Base-by-base conservation (phyloP, 2,888 invertebrate genomes). In the Acheta domesticus region DNA sequence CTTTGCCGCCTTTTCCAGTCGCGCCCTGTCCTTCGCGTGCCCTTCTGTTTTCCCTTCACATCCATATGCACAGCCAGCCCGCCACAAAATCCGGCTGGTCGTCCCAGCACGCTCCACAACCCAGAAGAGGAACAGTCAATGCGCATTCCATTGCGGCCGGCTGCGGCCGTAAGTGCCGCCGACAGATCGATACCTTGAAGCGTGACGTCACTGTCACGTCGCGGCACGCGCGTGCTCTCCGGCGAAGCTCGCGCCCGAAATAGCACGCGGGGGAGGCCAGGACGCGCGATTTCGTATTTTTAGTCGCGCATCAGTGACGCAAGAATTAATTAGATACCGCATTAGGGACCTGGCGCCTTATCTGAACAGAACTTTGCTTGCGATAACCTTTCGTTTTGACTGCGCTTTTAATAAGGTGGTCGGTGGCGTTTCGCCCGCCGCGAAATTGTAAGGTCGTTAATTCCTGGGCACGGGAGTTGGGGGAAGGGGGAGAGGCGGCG, bases 141-240 rank as follows among this genome's bases (percentile, higher is more conserved):
- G 62, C 62, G n/a, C 62, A 62, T 62, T 62, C 62, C 62, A 62
- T 62, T 62, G 62, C 62, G 62, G 62, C n/a, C n/a, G 62, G 62
- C 62, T 62, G 62, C 62, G 62, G 62, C 62, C 62, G 14, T 62
- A 62, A 62, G 62, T 62, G 62, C 62, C 5, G n/a, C 16, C n/a
- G 62, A 36, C 36, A 62, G 62, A 62, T 62, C 62, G 62, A 62
- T 62, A 62, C 16, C n/a, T 62, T n/a, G 62, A 62, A 62, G n/a
- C 62, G 62, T 62, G 62, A 62, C 62, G 62, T 62, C 62, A 62
- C 36, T 36, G 62, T 62, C 62, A 62, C 62, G 62, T 14, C n/a
- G 62, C n/a, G 62, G n/a, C 16, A 62, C 16, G 62, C 14, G 62
- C n/a, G 62, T n/a, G 62, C 62, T 62, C 62, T n/a, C n/a, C 62